Evolutionary conservation across 2,113 vertebrate species (phyloP).

Genomic region (Sardina pilchardus): DNA sequence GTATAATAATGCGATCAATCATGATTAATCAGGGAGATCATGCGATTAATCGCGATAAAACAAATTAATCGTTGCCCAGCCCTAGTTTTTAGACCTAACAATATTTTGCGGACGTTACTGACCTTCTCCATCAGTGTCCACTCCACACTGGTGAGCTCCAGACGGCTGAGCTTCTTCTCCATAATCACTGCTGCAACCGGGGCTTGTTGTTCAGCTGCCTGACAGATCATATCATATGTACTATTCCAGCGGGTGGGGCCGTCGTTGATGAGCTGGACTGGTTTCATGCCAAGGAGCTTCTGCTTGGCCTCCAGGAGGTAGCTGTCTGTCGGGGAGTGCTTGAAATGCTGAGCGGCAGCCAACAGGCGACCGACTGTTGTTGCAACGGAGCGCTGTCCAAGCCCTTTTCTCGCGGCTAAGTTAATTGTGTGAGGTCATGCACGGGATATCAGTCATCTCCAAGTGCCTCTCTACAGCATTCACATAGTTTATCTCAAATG

Average conservation of each 20-base stretch:
- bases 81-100: not conserved
- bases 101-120: not conserved
- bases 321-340: not conserved
- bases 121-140: not conserved
- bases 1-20: too few relatives aligned
- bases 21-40: too few relatives aligned
- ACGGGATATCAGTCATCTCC: not conserved
- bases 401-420: not conserved
- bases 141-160: not conserved
- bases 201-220: not conserved
- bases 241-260: not conserved
- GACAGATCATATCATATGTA: too few relatives aligned
- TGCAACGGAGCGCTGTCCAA: not conserved
- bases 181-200: not conserved
- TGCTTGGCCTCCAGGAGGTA: not conserved
- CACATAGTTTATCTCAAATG: too few relatives aligned
- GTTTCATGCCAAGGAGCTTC: not conserved
- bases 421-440: not conserved
- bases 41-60: too few relatives aligned
- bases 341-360: not conserved
- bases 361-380: not conserved
- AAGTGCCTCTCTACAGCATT: not conserved
- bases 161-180: not conserved
- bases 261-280: not conserved
- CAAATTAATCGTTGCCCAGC: too few relatives aligned